These are phyloP conservation scores for Parapsyche elsis DNA, from an alignment of 1,140 invertebrate species.

Conservation along the genomic window DNA sequence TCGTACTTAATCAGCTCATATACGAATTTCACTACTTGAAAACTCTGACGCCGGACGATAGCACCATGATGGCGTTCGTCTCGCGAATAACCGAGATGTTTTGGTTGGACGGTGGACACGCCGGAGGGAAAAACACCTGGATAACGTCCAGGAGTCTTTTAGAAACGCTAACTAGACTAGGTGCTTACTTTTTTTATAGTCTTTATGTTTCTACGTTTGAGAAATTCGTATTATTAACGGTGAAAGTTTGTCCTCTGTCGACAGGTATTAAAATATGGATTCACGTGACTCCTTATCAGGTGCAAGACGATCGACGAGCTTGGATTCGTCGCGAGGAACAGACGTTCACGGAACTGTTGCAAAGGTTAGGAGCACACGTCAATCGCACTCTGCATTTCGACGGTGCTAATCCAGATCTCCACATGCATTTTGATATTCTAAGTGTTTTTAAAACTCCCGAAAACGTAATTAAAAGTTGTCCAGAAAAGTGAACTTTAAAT, in stretches of 20 bases:
- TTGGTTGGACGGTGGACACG: constrained; percentile 90
- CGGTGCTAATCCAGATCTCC: constrained; percentile 70
- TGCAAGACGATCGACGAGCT: constrained; percentile 76
- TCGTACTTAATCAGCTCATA: constrained; percentile 89
- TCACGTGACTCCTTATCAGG: constrained; percentile 88
- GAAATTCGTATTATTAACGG: background rate
- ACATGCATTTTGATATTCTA: constrained; percentile 78
- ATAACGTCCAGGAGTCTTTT: constrained; percentile 79
- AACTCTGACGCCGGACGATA: constrained; percentile 72
- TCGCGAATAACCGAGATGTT: constrained; percentile 77
- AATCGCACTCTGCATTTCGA: constrained; percentile 75
- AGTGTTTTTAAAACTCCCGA: constrained; percentile 67
- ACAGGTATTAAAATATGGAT: constrained; percentile 75
- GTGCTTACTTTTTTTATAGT: no score
- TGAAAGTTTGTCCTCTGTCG: constrained; percentile 53
- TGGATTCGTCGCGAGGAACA: constrained; percentile 88
- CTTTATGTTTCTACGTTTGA: no score
- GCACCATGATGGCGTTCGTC: constrained; percentile 71
- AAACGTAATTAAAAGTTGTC: constrained; percentile 53
- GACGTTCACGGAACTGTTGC: constrained; percentile 76
- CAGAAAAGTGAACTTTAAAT: constrained; percentile 17
- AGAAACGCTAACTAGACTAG: constrained; percentile 74
- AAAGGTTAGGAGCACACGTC: constrained; percentile 72
- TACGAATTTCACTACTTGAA: constrained; percentile 83
- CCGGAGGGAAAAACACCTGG: constrained; percentile 86